Evolutionary conservation across 2,888 invertebrate genomes (phyloP).

Genomic region (Drosophila recens): DNA sequence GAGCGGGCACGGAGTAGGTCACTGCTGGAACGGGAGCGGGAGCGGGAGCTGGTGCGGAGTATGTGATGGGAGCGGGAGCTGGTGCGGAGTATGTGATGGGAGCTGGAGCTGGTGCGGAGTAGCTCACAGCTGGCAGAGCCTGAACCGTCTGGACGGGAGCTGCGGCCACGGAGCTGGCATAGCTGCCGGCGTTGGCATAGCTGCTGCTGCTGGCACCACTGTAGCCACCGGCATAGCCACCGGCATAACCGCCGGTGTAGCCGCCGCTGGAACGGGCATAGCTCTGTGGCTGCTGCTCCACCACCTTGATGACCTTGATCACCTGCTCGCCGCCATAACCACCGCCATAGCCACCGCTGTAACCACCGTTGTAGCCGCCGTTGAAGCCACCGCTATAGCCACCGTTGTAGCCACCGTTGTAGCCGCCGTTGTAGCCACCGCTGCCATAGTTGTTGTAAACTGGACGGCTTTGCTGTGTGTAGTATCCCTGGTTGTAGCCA

Average conservation of each 20-base stretch:
- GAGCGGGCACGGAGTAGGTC: conserved; percentile 42
- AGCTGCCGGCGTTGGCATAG: conserved; percentile 57
- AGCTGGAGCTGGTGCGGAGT: conserved; percentile 33
- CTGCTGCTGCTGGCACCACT: conserved; percentile 44
- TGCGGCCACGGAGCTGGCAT: conserved; percentile 41
- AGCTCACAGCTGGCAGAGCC: conserved; percentile 43
- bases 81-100: conserved; percentile 46
- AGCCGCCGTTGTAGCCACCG: conserved; percentile 35
- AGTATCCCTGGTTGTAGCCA: conserved; percentile 65
- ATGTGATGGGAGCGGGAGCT: conserved; percentile 30
- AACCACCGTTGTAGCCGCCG: conserved; percentile 39
- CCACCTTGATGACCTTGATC: conserved; percentile 79
- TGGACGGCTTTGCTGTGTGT: conserved; percentile 65
- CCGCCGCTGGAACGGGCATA: conserved; percentile 43
- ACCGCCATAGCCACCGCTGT: conserved; percentile 41
- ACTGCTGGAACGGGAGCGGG: conserved; percentile 46
- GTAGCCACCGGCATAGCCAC: conserved; percentile 47
- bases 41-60: conserved; percentile 47
- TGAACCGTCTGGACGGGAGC: conserved; percentile 31
- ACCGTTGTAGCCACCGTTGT: conserved; percentile 41
- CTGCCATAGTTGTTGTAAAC: conserved; percentile 56
- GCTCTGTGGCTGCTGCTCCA: conserved; percentile 71
- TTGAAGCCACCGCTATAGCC: conserved; percentile 19
- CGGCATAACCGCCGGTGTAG: conserved; percentile 45
- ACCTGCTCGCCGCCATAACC: conserved; percentile 60